phyloP scores from a whole-genome alignment of 2,113 vertebrate genomes.

The Megaceryle torquata region DNA sequence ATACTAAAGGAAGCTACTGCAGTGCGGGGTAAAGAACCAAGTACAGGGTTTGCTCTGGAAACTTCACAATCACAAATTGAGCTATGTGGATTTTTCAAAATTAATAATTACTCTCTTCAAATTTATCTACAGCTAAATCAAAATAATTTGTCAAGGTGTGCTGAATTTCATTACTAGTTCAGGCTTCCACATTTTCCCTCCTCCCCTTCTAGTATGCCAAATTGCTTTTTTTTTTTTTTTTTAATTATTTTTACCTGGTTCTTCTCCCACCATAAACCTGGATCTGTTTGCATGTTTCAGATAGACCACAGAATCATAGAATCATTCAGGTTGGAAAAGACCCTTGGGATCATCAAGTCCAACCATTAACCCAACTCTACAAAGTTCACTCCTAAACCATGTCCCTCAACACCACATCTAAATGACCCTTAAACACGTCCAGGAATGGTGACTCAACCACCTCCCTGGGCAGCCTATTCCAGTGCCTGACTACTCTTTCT shows the following conservation, averaged over 20 bases:
- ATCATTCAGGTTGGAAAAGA: no score
- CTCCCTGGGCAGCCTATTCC: no score
- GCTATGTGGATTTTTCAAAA: not conserved
- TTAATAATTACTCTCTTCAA: not conserved
- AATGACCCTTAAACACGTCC: no score
- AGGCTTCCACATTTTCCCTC: not conserved
- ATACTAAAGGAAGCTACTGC: not conserved
- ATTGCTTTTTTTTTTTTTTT: not conserved
- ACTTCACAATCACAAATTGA: not conserved
- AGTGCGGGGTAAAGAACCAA: not conserved
- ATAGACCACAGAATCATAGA: not conserved
- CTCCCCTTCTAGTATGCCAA: not conserved
- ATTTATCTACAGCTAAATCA: not conserved
- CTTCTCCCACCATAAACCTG: not conserved
- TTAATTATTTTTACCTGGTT: not conserved
- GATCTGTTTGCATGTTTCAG: not conserved
- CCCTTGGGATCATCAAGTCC: no score
- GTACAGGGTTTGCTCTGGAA: rapidly evolving
- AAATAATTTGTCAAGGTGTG: not conserved
- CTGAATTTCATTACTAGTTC: not conserved
- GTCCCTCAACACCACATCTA: no score
- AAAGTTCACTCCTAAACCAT: no score
- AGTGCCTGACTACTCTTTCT: no score
- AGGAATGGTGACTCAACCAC: no score
- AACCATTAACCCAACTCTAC: no score